phyloP scores from a whole-genome alignment of 2,113 vertebrate species.

The Gambusia affinis region DNA sequence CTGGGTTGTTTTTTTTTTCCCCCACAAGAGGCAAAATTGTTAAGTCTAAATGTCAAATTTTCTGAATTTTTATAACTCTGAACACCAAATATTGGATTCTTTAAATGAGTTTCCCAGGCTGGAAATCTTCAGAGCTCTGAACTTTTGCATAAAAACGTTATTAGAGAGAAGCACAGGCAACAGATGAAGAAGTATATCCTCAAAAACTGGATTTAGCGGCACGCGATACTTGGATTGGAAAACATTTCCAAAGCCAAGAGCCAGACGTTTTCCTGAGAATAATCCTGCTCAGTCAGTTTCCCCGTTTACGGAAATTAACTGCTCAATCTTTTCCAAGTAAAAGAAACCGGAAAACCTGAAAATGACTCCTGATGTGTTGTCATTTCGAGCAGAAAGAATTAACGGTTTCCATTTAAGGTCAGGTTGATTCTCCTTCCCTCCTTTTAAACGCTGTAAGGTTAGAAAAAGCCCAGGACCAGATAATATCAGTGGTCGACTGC shows the following conservation, averaged over 20 bases:
- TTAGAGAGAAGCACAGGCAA: no score
- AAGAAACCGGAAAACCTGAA: neutral
- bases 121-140: neutral
- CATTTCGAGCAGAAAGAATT: neutral
- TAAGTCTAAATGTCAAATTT: no score
- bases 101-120: neutral
- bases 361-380: neutral
- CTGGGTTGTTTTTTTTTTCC: neutral
- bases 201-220: neutral
- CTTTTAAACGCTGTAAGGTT: no score
- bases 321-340: neutral
- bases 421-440: neutral
- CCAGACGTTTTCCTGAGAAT: conserved; percentile 18
- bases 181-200: no score
- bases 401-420: neutral
- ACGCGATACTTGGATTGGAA: conserved; percentile 14
- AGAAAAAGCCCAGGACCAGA: no score
- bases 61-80: no score
- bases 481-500: no score
- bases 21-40: no score
- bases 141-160: neutral
- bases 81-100: neutral
- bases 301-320: neutral
- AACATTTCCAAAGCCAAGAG: conserved; percentile 9
- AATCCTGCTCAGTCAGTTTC: neutral